A percentile compares a stretch with the other conserved stretches of the same genome.
These are phyloP conservation scores for Onychomys torridus DNA, from an alignment of 2,797 vertebrate species.

Conservation along the genomic window DNA sequence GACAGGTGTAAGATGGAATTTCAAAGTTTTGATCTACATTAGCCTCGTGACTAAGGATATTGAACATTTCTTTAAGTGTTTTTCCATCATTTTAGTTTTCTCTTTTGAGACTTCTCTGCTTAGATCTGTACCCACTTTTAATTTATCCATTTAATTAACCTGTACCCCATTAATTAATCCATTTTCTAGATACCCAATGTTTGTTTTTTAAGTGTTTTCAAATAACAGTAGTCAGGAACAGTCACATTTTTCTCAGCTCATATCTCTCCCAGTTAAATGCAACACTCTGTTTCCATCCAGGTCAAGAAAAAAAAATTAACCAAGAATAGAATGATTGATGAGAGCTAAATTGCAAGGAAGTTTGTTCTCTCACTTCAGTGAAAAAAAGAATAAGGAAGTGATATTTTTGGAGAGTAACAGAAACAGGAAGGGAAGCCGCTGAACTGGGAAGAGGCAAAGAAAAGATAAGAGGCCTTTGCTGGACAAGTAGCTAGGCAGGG, in stretches of 20 bases:
- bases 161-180: background rate
- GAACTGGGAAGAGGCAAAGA: background rate
- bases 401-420: background rate
- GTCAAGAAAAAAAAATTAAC: background rate
- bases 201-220: background rate
- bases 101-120: background rate
- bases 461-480: background rate
- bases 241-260: background rate
- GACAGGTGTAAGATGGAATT: background rate
- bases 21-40: background rate
- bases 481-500: slow-evolving; percentile 53
- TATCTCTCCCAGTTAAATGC: background rate
- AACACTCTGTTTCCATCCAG: background rate
- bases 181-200: background rate
- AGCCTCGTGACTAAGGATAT: too few species aligned
- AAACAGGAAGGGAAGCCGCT: background rate
- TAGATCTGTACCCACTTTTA: background rate
- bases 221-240: background rate
- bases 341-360: background rate
- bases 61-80: background rate
- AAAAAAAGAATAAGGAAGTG: background rate
- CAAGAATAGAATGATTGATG: background rate
- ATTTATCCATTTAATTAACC: background rate
- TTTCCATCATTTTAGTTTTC: background rate
- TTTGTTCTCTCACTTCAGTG: slow-evolving; percentile 10